These are phyloP conservation scores for Marmota monax DNA, from an alignment of 2,113 vertebrate species.

Conservation along the genomic window DNA sequence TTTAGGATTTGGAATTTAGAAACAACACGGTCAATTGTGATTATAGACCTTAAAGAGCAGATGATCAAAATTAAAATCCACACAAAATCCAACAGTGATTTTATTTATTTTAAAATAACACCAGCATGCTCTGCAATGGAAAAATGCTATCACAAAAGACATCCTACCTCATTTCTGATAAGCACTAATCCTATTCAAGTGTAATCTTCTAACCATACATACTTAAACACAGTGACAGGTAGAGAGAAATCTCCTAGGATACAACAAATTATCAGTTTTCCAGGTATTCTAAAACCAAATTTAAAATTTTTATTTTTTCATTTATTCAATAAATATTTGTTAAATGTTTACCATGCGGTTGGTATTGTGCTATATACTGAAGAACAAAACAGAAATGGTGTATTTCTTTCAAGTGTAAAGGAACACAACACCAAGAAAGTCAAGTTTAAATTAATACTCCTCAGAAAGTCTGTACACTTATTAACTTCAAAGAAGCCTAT, in stretches of 20 bases:
- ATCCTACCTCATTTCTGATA: not conserved
- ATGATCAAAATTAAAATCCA: constrained; percentile 50
- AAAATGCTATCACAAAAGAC: not conserved
- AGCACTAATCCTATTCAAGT: not conserved
- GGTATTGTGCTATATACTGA: not conserved
- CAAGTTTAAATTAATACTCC: constrained; percentile 25
- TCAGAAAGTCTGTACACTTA: not conserved
- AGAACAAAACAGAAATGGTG: constrained; percentile 43
- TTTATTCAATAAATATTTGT: constrained; percentile 60
- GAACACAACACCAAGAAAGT: constrained; percentile 37
- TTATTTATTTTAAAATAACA: not conserved
- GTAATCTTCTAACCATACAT: not conserved
- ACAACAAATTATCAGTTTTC: not conserved
- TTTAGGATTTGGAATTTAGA: not conserved
- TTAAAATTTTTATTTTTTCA: not conserved
- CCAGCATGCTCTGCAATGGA: not conserved
- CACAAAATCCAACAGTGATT: not conserved
- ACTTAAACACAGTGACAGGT: not conserved
- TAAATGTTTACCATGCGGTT: constrained; percentile 22
- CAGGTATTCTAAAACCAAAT: not conserved
- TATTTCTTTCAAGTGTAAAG: constrained; percentile 39
- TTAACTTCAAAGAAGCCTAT: constrained; percentile 15
- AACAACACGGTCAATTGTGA: not conserved
- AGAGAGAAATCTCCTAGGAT: not conserved
- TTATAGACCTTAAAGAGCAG: not conserved